phyloP scores from a whole-genome alignment of 2,888 invertebrate species.

The Hypena proboscidalis region DNA sequence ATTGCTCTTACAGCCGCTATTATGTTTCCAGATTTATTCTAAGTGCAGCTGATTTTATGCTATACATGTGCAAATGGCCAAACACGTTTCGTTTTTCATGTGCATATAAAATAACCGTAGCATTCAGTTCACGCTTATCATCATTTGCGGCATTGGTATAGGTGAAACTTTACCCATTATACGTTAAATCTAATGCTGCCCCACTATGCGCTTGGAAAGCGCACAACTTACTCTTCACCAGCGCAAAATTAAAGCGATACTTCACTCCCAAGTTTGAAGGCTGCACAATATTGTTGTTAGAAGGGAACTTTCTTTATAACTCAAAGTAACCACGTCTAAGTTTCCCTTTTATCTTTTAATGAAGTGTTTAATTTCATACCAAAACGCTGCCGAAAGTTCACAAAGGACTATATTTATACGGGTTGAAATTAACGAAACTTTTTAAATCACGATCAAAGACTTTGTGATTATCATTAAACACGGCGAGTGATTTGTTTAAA shows the following conservation, averaged over 20 bases:
- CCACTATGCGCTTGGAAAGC: slow-evolving; percentile 21
- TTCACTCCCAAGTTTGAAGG: slow-evolving; percentile 32
- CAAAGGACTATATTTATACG: slow-evolving; percentile 35
- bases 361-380: slow-evolving; percentile 48
- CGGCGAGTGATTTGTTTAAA: slow-evolving; percentile 16
- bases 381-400: slow-evolving; percentile 31
- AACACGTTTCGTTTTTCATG: slow-evolving; percentile 10
- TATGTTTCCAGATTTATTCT: slow-evolving; percentile 6
- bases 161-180: slow-evolving; percentile 32
- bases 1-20: slow-evolving; percentile 18
- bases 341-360: slow-evolving; percentile 58
- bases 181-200: slow-evolving; percentile 20
- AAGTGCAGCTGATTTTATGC: slow-evolving; percentile 7
- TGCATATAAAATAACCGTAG: slow-evolving; percentile 21
- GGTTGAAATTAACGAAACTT: slow-evolving; percentile 34
- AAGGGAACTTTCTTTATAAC: slow-evolving; percentile 40
- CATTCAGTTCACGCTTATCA: slow-evolving; percentile 16
- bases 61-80: background rate
- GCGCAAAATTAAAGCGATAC: slow-evolving; percentile 37
- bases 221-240: slow-evolving; percentile 27
- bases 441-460: slow-evolving; percentile 36
- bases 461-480: too few relatives aligned
- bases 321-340: slow-evolving; percentile 39
- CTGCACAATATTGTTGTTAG: slow-evolving; percentile 39
- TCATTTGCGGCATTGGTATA: slow-evolving; percentile 11